Conservation (phyloP, 2,113 vertebrate species). For the Hemiprocne comata region DNA sequence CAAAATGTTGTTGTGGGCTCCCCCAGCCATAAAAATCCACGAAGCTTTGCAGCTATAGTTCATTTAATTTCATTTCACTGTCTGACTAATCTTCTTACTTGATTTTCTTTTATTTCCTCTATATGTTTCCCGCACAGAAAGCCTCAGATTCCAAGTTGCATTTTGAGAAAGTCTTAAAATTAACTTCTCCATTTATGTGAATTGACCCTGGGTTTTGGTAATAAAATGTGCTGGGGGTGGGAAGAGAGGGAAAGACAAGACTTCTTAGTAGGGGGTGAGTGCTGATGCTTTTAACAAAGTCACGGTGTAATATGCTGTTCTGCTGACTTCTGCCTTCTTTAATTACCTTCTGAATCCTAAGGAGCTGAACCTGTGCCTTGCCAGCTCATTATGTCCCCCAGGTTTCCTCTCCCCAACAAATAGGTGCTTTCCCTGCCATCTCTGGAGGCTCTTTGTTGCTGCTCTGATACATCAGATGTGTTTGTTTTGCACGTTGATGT, state of each 20-base stretch:
- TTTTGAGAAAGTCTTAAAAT: slow-evolving; percentile 24
- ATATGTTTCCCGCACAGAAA: not conserved
- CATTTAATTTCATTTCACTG: slow-evolving; percentile 9
- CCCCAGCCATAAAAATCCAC: not conserved
- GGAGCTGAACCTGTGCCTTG: not conserved
- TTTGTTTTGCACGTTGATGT: slow-evolving; percentile 35
- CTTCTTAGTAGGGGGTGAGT: not conserved
- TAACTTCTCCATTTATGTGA: slow-evolving; percentile 20
- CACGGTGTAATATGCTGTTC: not conserved
- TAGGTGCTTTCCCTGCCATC: not conserved
- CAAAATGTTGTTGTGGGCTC: not conserved
- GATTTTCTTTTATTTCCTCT: slow-evolving; percentile 24
- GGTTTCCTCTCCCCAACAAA: slow-evolving; percentile 13
- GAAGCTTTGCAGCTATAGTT: not conserved
- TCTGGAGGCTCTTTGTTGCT: slow-evolving; percentile 35
- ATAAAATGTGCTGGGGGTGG: not conserved
- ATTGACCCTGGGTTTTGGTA: not conserved
- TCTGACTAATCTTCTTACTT: not conserved
- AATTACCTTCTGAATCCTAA: slow-evolving; percentile 31
- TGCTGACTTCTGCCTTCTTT: slow-evolving; percentile 54
- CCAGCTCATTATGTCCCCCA: not conserved
- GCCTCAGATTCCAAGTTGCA: not conserved
- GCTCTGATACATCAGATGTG: slow-evolving; percentile 20
- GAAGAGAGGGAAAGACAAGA: not conserved
- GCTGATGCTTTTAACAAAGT: slow-evolving; percentile 4